phyloP scores from a whole-genome alignment of 2,797 vertebrate genomes.

The Clamator glandarius region DNA sequence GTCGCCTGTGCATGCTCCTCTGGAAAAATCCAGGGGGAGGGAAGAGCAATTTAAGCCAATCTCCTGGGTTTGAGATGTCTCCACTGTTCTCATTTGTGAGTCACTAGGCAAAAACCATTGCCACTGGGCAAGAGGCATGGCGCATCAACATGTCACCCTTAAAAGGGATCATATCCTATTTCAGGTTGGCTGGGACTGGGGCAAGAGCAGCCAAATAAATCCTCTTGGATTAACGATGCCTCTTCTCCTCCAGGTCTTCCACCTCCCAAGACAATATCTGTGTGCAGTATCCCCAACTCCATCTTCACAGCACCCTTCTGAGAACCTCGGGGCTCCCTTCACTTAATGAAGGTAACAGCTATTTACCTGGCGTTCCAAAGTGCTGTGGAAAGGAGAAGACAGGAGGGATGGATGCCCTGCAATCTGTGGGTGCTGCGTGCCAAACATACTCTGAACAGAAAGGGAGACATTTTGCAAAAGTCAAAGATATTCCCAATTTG shows the following conservation, averaged over 20 bases:
- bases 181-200: neutral
- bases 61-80: neutral
- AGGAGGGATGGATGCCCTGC: neutral
- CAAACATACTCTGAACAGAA: neutral
- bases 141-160: neutral
- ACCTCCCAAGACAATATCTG: neutral
- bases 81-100: neutral
- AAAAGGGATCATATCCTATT: neutral
- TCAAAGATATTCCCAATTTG: neutral
- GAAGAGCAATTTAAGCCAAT: neutral
- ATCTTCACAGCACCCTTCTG: neutral
- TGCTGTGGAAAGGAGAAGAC: neutral
- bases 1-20: fast-evolving
- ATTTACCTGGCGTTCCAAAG: neutral
- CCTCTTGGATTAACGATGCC: neutral
- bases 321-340: neutral
- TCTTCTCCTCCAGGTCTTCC: neutral
- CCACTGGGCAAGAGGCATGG: neutral
- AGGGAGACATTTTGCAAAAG: neutral
- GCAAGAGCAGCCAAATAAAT: neutral
- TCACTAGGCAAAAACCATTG: neutral
- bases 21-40: neutral
- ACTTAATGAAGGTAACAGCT: neutral
- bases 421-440: neutral
- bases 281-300: neutral